Conservation (phyloP, 2,113 vertebrate genomes). For the Ciconia maguari region DNA sequence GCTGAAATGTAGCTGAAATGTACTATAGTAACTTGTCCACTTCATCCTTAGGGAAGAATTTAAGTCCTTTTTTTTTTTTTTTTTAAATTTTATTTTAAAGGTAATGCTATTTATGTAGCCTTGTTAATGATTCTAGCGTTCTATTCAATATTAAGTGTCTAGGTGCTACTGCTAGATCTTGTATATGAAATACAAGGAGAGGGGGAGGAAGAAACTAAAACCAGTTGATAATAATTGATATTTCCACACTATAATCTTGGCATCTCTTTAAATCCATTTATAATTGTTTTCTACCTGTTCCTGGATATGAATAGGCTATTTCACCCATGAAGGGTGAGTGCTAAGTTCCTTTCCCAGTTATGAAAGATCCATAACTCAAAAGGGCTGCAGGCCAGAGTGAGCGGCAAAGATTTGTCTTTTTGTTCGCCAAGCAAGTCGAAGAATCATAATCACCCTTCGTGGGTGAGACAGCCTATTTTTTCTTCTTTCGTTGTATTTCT, state of each 20-base stretch:
- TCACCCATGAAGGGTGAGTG: constrained; percentile 12
- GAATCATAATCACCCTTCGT: not conserved
- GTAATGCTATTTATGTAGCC: not conserved
- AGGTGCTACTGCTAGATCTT: not conserved
- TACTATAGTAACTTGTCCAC: not conserved
- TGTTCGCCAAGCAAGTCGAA: not conserved
- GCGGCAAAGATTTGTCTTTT: not conserved
- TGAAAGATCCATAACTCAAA: constrained; percentile 56
- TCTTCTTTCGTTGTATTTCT: not conserved
- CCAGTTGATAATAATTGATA: constrained; percentile 41
- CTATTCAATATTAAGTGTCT: not conserved
- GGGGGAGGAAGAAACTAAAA: not conserved
- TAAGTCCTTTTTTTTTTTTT: too few species aligned
- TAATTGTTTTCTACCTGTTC: constrained; percentile 37
- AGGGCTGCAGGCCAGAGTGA: not conserved
- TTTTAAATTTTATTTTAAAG: not conserved
- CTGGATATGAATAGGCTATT: constrained; percentile 15
- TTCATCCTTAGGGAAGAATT: not conserved
- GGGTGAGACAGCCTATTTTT: not conserved
- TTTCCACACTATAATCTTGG: constrained; percentile 41
- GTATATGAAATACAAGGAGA: not conserved
- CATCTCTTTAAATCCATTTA: constrained; percentile 52
- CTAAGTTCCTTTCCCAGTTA: not conserved
- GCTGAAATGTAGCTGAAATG: not conserved
- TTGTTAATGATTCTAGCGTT: not conserved